Evolutionary conservation across 2,113 vertebrate species (phyloP).

Genomic region (Macquaria ambigua): DNA sequence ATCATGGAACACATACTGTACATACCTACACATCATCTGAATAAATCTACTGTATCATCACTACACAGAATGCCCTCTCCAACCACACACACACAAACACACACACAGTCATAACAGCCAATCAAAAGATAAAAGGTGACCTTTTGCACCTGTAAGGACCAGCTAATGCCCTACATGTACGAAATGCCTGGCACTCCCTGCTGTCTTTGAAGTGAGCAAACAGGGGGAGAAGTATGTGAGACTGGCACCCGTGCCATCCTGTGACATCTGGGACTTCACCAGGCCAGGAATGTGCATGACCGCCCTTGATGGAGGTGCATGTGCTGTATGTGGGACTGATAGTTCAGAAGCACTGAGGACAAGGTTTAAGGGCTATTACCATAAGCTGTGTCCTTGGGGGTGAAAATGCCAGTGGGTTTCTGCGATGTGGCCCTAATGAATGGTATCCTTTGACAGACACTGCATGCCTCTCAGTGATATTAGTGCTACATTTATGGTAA

Average conservation of each 20-base stretch:
- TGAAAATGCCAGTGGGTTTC: slow-evolving; percentile 47
- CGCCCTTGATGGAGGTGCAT: slow-evolving; percentile 47
- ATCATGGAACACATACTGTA: not conserved
- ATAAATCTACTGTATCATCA: slow-evolving; percentile 1
- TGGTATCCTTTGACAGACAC: slow-evolving; percentile 41
- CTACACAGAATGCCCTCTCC: not conserved
- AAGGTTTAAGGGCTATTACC: slow-evolving; percentile 40
- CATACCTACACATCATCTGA: not conserved
- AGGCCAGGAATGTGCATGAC: slow-evolving; percentile 48
- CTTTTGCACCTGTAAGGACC: slow-evolving; percentile 37
- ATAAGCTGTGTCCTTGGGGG: slow-evolving; percentile 34
- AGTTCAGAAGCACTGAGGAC: slow-evolving; percentile 29
- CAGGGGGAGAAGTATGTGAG: slow-evolving; percentile 20
- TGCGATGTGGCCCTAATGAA: slow-evolving; percentile 58
- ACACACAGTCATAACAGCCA: not conserved
- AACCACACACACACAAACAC: not conserved
- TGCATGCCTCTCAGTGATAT: slow-evolving; percentile 43
- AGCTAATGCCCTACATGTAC: slow-evolving; percentile 19
- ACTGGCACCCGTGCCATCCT: slow-evolving; percentile 36
- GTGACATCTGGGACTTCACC: slow-evolving; percentile 53
- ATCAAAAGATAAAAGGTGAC: slow-evolving; percentile 48
- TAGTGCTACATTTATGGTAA: slow-evolving; percentile 38
- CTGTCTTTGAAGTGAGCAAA: slow-evolving; percentile 59
- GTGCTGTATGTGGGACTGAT: slow-evolving; percentile 24
- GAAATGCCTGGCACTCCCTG: slow-evolving; percentile 24